Base-by-base conservation (phyloP, 2,797 vertebrate genomes). In the Megalops cyprinoides region DNA sequence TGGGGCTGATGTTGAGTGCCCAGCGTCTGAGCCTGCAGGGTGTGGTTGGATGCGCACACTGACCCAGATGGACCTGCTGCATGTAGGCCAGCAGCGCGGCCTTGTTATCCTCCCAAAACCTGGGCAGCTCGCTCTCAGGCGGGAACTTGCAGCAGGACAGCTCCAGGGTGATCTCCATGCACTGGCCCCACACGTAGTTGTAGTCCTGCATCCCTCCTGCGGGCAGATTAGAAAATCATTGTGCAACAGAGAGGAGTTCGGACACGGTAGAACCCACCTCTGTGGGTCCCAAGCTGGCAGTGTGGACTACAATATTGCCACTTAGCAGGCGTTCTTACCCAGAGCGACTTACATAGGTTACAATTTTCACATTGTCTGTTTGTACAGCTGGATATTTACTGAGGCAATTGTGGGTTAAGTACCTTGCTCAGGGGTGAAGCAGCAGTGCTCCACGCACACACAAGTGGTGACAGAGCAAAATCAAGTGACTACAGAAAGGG, bases 191-290 rank as follows among this genome's bases (percentile, higher is more conserved):
- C 85, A 99, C 76, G 0, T 99, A 99, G 92, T 98, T 98, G 87
- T 96, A 98, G 89, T 99, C 98, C 92, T 99, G 97, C 97, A 99
- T 99, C 71, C 98, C 97, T 85, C 97, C 97, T 99, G 86, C 79
- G 87, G 58, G 81, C 42, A 91, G 87, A 84, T 82, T 37, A 86
- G 82, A 86, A 31, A 74, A 8, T 56, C n/a, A n/a, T 39, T 55
- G 28, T 79, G 31, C 34, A 23, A 23, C 48, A 79, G 20, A 76
- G 28, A 18, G 25, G 15, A 42, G 20, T 48, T n/a, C 44, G 62
- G 62, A 39, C 31, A 34, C n/a, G n/a, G n/a, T n/a, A n/a, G n/a
- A n/a, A n/a, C 0, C 20, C 65, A 9, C 6, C 60, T 34, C 28
- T 5, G 34, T 67, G 0, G 23, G 23, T n/a, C 12, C 31, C 25